phyloP scores from a whole-genome alignment of 1,140 invertebrate genomes.

The Agraylea sexmaculata region DNA sequence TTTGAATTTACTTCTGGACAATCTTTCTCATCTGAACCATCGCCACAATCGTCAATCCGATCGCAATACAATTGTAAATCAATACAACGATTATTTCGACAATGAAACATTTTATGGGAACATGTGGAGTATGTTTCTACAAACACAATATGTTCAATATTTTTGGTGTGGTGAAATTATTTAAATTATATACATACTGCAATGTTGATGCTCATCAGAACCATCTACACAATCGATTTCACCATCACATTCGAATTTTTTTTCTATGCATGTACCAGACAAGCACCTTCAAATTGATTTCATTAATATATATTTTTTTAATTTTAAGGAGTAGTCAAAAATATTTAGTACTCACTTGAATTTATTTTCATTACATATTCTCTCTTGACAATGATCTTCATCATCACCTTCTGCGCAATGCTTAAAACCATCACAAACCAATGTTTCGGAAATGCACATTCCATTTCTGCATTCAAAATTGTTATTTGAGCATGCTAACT shows the following conservation, averaged over 20 bases:
- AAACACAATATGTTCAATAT: neutral
- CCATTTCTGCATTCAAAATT: constrained; percentile 16
- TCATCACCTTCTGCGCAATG: constrained; percentile 49
- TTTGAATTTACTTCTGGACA: too few species aligned
- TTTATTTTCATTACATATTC: constrained; percentile 1
- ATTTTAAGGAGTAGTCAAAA: neutral
- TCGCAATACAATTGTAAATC: constrained; percentile 11
- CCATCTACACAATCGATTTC: constrained; percentile 51
- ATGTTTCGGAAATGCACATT: constrained; percentile 7
- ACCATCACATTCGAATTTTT: constrained; percentile 58
- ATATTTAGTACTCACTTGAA: constrained; percentile 11
- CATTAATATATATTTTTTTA: constrained; percentile 5
- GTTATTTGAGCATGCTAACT: neutral
- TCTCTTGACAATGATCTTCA: constrained; percentile 10
- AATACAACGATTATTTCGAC: constrained; percentile 12
- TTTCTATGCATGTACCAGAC: constrained; percentile 51
- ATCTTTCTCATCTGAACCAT: constrained; percentile 16
- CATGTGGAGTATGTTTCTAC: constrained; percentile 7
- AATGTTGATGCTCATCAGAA: constrained; percentile 50
- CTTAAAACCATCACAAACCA: constrained; percentile 47
- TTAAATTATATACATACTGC: constrained; percentile 29
- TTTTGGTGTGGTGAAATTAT: neutral
- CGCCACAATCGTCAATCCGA: constrained; percentile 16
- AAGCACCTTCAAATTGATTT: constrained; percentile 31
- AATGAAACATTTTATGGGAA: constrained; percentile 13